phyloP scores from a whole-genome alignment of 23 tunicate genomes.

The Trididemnum miniatum region DNA sequence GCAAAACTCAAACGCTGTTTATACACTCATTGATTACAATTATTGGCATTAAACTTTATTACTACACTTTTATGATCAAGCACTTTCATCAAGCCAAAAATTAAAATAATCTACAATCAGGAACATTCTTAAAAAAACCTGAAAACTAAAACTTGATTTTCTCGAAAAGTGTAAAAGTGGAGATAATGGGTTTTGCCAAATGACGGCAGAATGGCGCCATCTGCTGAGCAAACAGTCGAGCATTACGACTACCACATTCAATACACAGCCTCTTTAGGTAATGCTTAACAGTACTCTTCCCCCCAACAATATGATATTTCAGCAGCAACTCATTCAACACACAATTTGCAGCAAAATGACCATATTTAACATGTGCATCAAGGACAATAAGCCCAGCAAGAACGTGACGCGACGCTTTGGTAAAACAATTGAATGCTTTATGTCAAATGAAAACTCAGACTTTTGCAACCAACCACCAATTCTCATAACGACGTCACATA shows the following conservation, averaged over 20 bases:
- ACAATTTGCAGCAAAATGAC: constrained; percentile 7
- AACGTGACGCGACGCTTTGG: constrained; percentile 1
- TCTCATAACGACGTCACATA: background rate
- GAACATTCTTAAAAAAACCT: no score
- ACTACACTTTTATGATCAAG: no score
- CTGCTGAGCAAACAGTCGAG: background rate
- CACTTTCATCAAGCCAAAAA: no score
- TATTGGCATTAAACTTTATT: no score
- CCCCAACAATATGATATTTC: background rate
- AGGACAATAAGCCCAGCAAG: background rate
- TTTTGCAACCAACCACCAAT: constrained; percentile 6
- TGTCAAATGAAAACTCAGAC: constrained; percentile 1
- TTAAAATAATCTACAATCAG: no score
- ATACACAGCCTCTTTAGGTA: background rate
- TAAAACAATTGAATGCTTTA: constrained; percentile 2
- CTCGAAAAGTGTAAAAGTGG: no score
- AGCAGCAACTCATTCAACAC: constrained; percentile 12
- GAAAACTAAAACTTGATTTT: no score
- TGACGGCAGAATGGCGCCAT: background rate
- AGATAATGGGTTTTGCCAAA: no score
- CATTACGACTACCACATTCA: constrained; percentile 12
- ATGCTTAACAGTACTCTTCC: background rate
- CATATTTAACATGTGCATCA: background rate
- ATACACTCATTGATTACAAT: no score
- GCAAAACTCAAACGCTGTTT: no score